Base-by-base conservation (phyloP, 2,888 invertebrate species). In the Clunio marinus region DNA sequence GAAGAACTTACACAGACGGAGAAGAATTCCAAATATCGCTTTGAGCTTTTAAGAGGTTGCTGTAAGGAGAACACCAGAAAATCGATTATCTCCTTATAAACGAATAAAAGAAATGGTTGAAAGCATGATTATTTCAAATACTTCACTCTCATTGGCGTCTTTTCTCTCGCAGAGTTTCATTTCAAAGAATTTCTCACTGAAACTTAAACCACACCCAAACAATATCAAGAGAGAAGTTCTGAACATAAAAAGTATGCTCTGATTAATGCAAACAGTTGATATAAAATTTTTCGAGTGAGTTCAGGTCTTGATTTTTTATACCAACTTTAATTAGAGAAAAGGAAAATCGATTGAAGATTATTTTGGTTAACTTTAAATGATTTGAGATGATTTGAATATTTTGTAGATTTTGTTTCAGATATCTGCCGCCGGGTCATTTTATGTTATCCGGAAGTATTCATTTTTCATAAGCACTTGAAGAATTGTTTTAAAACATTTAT, bases 21-120 rank as follows among this genome's bases (percentile, higher is more conserved):
- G 17, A 17, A 20, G 51, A 51, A 51, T 51, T 17, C 32, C 10
- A 4, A 10, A 7, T 10, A 32, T 32, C 22, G 51, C 51, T 51
- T 15, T 51, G 17, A 8, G 51, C 51, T 8, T n/a, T n/a, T 17
- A 22, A 51, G 20, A 51, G 7, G 17, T 51, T 17, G 17, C 20
- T 51, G 20, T 22, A 24, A 59, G 22, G 37, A 45, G 28, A 22
- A 20, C 25, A 46, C 28, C 63, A 27, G 46, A 46, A 63, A 63
- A 63, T 45, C 63, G 63, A 63, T 63, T 63, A 63, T 63, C 63
- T 63, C 22, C 25, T 27, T 7, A 45, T 63, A 46, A 63, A 63
- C 63, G 63, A 45, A 63, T 63, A 63, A 63, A 63, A 27, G 45
- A 46, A 63, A 63, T 63, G 63, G 45, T 37, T 45, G 46, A 63